Conservation (phyloP, 1,140 invertebrate genomes). For the Maniola jurtina region DNA sequence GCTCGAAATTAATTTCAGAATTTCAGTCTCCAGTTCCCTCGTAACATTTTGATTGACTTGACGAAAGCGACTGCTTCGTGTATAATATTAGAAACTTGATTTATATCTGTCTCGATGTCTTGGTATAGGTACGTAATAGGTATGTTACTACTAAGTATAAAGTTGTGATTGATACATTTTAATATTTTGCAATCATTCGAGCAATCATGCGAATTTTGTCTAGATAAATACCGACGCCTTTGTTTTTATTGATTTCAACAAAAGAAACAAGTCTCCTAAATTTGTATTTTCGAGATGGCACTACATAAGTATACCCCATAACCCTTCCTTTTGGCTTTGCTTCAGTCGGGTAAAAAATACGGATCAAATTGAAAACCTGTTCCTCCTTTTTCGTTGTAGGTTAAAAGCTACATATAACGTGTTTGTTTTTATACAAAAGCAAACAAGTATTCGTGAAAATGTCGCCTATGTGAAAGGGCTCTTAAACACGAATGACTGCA, state of each 20-base stretch:
- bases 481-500: background rate
- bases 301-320: too few relatives aligned
- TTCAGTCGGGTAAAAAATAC: too few relatives aligned
- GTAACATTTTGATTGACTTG: slow-evolving; percentile 18
- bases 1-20: slow-evolving; percentile 24
- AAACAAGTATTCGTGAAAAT: slow-evolving; percentile 4
- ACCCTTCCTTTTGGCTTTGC: too few relatives aligned
- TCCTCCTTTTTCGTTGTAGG: too few relatives aligned
- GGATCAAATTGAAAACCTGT: too few relatives aligned
- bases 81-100: slow-evolving; percentile 13
- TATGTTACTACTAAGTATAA: too few relatives aligned
- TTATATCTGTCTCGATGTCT: background rate
- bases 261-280: background rate
- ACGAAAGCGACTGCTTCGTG: slow-evolving; percentile 3
- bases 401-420: background rate
- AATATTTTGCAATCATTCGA: too few relatives aligned
- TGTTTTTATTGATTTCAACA: background rate
- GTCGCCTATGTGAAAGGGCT: background rate
- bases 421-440: background rate
- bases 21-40: slow-evolving; percentile 5
- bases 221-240: too few relatives aligned
- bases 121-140: background rate
- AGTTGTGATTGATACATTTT: too few relatives aligned
- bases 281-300: background rate
- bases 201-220: too few relatives aligned